Conservation (phyloP, 2,888 invertebrate genomes). For the Rhagonycha fulva region DNA sequence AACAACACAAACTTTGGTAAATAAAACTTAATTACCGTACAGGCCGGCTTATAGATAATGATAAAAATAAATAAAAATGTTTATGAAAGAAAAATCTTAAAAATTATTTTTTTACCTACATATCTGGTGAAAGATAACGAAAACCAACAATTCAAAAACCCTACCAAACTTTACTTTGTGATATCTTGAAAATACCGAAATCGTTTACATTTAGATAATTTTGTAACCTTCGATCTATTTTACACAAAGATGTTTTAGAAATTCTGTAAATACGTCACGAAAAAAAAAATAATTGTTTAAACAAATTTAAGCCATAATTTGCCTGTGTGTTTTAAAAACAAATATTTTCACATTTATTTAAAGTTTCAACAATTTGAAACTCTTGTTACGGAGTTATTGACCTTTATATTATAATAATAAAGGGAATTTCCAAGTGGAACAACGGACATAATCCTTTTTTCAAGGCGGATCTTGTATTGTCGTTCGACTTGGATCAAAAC, state of each 20-base stretch:
- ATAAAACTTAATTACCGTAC: not conserved
- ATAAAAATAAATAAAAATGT: not conserved
- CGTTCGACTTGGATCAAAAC: too few species aligned
- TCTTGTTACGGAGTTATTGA: not conserved
- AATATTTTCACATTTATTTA: not conserved
- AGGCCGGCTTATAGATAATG: not conserved
- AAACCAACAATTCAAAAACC: conserved; percentile 8
- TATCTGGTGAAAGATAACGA: not conserved
- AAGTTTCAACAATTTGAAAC: not conserved
- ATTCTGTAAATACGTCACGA: not conserved
- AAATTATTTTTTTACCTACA: not conserved
- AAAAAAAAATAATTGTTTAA: not conserved
- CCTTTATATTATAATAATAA: not conserved
- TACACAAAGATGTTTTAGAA: not conserved
- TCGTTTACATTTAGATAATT: conserved; percentile 10
- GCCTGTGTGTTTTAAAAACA: not conserved
- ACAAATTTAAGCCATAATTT: not conserved
- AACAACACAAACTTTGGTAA: not conserved
- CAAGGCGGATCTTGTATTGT: not conserved
- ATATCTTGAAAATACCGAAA: conserved; percentile 8
- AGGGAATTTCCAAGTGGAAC: not conserved
- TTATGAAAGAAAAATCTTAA: not conserved
- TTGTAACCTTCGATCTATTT: conserved; percentile 5
- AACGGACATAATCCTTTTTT: not conserved
- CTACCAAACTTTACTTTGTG: conserved; percentile 15